Conservation (phyloP, 2,113 vertebrate genomes). For the Petromus typicus region DNA sequence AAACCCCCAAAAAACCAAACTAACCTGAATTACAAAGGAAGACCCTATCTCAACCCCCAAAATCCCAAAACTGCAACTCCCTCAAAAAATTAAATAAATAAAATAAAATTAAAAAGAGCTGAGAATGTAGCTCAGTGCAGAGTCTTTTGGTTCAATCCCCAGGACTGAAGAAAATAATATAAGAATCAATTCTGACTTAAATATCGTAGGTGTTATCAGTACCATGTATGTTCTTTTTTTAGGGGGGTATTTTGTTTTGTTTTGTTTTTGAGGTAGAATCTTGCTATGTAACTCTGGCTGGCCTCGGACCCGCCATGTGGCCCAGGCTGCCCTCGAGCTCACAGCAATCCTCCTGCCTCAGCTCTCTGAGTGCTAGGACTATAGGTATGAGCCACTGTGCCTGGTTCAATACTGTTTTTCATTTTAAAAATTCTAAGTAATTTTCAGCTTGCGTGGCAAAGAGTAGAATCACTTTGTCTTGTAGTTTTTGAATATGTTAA, state of each 20-base stretch:
- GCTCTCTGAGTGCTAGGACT: not conserved
- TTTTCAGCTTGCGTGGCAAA: conserved; percentile 19
- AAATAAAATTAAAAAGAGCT: not conserved
- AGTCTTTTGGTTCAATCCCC: not conserved
- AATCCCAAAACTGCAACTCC: too few species aligned
- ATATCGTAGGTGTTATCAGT: not conserved
- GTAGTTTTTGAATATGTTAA: not conserved
- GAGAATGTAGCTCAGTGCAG: not conserved
- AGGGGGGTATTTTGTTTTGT: not conserved
- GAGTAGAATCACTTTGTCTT: conserved; percentile 24
- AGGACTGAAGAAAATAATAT: not conserved
- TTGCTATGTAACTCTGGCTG: not conserved
- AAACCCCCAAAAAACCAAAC: too few species aligned
- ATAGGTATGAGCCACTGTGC: not conserved
- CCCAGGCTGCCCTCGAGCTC: not conserved
- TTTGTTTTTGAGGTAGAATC: not conserved
- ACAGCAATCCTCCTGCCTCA: not conserved
- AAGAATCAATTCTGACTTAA: not conserved
- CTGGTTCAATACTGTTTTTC: not conserved
- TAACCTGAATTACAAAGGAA: not conserved
- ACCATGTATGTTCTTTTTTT: not conserved
- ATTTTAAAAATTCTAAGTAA: not conserved
- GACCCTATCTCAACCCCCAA: not conserved
- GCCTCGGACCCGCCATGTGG: not conserved
- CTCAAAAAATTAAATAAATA: not conserved